Evolutionary conservation across 1,140 invertebrate species (phyloP), one percentile per base, ranked within the genome.

Genomic region (Cydia fagiglandana): DNA sequence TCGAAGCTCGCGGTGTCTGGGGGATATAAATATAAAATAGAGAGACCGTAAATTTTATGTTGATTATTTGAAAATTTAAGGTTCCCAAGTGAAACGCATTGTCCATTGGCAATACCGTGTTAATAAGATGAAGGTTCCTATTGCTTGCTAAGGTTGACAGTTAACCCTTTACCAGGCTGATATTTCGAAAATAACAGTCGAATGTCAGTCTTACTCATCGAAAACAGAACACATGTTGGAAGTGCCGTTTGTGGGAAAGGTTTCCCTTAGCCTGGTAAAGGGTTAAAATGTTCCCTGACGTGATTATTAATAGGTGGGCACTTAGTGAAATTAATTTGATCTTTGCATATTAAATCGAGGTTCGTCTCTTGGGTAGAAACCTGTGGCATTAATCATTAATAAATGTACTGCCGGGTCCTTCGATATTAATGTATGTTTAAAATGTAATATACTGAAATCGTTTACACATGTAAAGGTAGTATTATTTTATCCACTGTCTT

Each of bases 61-160:
- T 70, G 66, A 70, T n/a, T 45, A 70, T 70, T 70, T 70, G 66
- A 70, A 70, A 70, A 70, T 70, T 41, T 70, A 70, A 70, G 34
- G 66, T 6, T 17, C 15, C n/a, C 30, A n/a, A 41, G 15, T 24
- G 1, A 28, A 41, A n/a, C 66, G 34, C 56, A 12, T 0, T 61
- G 20, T 10, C 66, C 17, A 45, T 38, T 70, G 66, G 66, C n/a
- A 41, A 17, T 34, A 6, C 34, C 34, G 6, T 34, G 34, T 70
- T 70, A 70, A 45, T 6, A 70, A 45, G 38, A 41, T 38, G 64
- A 7, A 70, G 66, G 66, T 70, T 17, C 24, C 28, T 47, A 47
- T 47, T 66, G 30, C 15, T 28, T 66, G 28, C 38, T 38, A 61
- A 6, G 30, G 38, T 70, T 70, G 66, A 41, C 66, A 70, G 30